These are phyloP conservation scores for Toxotes chatareus DNA, from an alignment of 2,113 vertebrate genomes.

Conservation along the genomic window DNA sequence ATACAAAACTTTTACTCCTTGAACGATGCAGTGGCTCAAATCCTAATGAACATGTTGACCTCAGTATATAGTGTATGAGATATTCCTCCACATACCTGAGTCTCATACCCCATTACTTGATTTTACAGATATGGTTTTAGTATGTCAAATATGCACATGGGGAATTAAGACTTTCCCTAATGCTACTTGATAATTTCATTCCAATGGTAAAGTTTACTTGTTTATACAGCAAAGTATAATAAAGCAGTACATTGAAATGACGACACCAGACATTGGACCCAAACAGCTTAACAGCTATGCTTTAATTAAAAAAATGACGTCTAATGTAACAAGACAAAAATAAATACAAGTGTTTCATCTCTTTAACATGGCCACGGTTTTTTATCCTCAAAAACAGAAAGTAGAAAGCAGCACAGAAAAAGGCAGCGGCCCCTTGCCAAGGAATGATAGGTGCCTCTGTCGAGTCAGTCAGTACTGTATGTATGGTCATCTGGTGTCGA, in stretches of 20 bases:
- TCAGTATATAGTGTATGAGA: not conserved
- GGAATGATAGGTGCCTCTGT: slow-evolving; percentile 84
- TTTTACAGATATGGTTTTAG: not conserved
- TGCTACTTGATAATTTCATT: too few relatives aligned
- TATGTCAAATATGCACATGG: not conserved
- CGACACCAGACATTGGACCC: slow-evolving; percentile 46
- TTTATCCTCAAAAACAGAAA: slow-evolving; percentile 75
- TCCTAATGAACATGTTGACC: not conserved
- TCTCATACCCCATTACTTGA: not conserved
- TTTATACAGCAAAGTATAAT: not conserved
- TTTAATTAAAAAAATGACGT: slow-evolving; percentile 84
- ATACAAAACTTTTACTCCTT: not conserved
- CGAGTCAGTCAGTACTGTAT: slow-evolving; percentile 80
- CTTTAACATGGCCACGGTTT: slow-evolving; percentile 75
- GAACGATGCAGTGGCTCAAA: not conserved
- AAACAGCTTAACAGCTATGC: slow-evolving; percentile 71
- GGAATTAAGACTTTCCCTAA: not conserved
- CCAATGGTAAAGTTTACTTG: not conserved
- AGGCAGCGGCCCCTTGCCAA: slow-evolving; percentile 86
- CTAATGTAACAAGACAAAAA: slow-evolving; percentile 84
- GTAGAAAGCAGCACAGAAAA: slow-evolving; percentile 88
- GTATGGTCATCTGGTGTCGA: slow-evolving; percentile 63
- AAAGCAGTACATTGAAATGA: slow-evolving; percentile 39
- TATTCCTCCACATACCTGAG: not conserved
- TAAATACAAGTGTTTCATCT: slow-evolving; percentile 84